Base-by-base conservation (phyloP, 1,140 invertebrate genomes). In the Drosophila lini region DNA sequence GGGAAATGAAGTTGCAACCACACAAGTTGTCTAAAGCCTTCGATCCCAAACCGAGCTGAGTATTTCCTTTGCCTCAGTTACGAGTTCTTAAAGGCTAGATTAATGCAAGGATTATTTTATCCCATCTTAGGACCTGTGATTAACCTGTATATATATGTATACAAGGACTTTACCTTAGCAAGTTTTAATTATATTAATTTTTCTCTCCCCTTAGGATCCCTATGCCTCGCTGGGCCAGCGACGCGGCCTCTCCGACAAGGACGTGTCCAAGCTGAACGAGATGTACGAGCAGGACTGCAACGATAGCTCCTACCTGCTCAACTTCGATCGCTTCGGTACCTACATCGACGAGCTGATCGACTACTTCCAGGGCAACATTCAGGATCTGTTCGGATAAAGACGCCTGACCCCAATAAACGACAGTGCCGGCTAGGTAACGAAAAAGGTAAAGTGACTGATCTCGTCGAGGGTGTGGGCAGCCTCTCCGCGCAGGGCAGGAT, bases 191-290 rank as follows among this genome's bases (percentile, higher is more conserved):
- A 7, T n/a, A 31, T 4, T 19, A 2, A 22, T 5, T 9, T 13
- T 40, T 50, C 16, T 6, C 15, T 31, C n/a, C 13, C 36, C 40
- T 6, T 25, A 91, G 90, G 90, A 91, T 73, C 90, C 90, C 3
- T 76, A 91, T 44, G 91, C 89, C 9, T 77, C 83, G 34, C 92
- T 96, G 56, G 95, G 96, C 7, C 95, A 96, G 92, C 93, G 95
- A 55, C 91, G 93, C 13, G 95, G 94, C 36, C 90, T 96, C 38
- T 96, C 95, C 45, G 93, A 94, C 47, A 95, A 94, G 52, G 96
- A 96, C 71, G 92, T 95, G 9, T 71, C 92, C 5, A 96, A 96
- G 84, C 74, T 96, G 2, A 94, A 94, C 74, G 93, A 92, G 73
- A 96, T 96, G 95, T 96, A 96, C 80, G 84, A 93, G 60, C 89